Evolutionary conservation across 2,888 invertebrate species (phyloP).

Genomic region (Lasioglossum figueresi): DNA sequence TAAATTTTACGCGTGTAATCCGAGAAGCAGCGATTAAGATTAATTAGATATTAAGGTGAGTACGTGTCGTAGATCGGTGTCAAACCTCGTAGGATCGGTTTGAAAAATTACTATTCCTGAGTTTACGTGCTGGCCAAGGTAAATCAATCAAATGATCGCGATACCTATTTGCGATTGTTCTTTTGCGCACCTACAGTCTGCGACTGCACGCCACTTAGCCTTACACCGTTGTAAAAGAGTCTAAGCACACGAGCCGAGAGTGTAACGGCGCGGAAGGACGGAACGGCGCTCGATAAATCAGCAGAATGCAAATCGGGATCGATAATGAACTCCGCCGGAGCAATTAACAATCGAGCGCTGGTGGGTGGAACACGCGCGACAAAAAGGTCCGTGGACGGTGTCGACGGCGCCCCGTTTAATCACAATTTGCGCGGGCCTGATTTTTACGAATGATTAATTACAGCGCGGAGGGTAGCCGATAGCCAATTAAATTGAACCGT

Average conservation of each 20-base stretch:
- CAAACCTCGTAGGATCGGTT: too few species aligned
- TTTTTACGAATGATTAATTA: conserved; percentile 71
- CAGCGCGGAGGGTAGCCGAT: conserved; percentile 29
- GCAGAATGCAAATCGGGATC: conserved; percentile 43
- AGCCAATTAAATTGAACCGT: conserved; percentile 71
- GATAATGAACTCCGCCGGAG: conserved; percentile 46
- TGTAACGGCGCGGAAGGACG: background rate
- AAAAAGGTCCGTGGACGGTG: conserved; percentile 4
- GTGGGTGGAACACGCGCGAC: conserved; percentile 35
- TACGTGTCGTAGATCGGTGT: too few species aligned
- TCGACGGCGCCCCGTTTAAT: conserved; percentile 56
- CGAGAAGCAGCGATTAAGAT: background rate
- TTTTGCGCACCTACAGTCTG: background rate
- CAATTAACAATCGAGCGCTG: conserved; percentile 54
- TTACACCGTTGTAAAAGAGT: background rate
- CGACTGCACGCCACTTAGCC: background rate
- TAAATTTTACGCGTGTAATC: background rate
- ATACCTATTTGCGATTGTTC: background rate
- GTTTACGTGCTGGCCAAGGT: background rate
- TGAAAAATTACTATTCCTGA: background rate
- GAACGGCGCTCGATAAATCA: conserved; percentile 47
- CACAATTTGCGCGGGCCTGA: conserved; percentile 61
- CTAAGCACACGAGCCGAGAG: background rate
- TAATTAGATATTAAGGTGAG: background rate
- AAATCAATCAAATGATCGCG: background rate